Evolutionary conservation across 1,140 invertebrate species (phyloP).

Genomic region (Manduca sexta): DNA sequence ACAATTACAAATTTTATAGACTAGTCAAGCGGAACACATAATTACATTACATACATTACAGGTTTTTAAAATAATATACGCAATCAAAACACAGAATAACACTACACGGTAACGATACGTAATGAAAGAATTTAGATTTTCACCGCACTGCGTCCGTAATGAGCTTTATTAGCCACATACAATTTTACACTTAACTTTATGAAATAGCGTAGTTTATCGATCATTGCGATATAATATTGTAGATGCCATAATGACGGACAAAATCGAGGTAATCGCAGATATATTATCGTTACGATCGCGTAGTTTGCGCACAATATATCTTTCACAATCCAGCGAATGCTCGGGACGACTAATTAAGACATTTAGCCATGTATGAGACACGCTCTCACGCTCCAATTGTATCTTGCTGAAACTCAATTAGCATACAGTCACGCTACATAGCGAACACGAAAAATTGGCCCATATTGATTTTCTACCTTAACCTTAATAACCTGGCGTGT

Average conservation of each 20-base stretch:
- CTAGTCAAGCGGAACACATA: no score
- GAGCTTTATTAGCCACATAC: background rate
- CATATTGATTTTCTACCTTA: constrained; percentile 51
- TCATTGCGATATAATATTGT: background rate
- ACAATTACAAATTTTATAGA: no score
- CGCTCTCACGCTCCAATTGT: constrained; percentile 46
- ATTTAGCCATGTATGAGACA: constrained; percentile 13
- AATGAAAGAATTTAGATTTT: no score
- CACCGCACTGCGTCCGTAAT: no score
- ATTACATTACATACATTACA: no score
- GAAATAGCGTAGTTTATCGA: constrained; percentile 1
- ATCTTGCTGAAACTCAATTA: constrained; percentile 35
- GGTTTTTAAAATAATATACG: no score
- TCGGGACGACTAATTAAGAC: constrained; percentile 15
- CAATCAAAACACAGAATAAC: no score
- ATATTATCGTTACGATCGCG: background rate
- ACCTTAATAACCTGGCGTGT: constrained; percentile 53
- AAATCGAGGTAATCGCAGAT: background rate
- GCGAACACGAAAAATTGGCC: constrained; percentile 29
- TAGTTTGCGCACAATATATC: background rate
- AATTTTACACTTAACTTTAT: background rate
- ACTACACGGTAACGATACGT: no score
- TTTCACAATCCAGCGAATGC: constrained; percentile 5
- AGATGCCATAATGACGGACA: background rate
- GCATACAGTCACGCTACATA: constrained; percentile 23